phyloP scores from a whole-genome alignment of 2,888 invertebrate genomes.

The Lasioglossum marginatum region DNA sequence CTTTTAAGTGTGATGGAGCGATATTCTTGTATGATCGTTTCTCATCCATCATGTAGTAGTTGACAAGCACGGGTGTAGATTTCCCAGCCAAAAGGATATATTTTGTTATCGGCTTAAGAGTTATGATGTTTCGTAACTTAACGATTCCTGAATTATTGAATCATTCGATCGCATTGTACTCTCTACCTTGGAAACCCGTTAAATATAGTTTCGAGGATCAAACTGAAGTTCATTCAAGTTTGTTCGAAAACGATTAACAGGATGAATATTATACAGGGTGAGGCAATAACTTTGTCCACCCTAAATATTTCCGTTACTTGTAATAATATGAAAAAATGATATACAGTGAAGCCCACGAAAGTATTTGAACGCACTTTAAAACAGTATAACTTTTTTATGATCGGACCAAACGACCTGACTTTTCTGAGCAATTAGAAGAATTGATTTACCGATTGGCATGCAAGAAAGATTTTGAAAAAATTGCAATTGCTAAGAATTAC shows the following conservation, averaged over 20 bases:
- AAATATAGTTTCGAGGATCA: not conserved
- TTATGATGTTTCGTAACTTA: slow-evolving; percentile 11
- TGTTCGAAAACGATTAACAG: not conserved
- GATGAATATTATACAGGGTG: not conserved
- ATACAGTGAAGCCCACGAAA: too few species aligned
- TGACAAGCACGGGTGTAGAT: slow-evolving; percentile 68
- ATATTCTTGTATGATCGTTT: slow-evolving; percentile 68
- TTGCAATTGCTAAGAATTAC: too few species aligned
- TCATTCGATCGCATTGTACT: not conserved
- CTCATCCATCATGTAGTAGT: slow-evolving; percentile 72
- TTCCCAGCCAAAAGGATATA: slow-evolving; percentile 68
- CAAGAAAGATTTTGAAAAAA: too few species aligned
- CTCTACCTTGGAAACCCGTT: not conserved
- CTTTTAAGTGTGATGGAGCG: slow-evolving; percentile 72
- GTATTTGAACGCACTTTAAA: too few species aligned
- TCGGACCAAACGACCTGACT: too few species aligned
- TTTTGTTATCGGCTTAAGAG: slow-evolving; percentile 36
- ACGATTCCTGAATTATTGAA: slow-evolving; percentile 10
- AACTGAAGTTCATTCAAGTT: not conserved
- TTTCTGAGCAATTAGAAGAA: too few species aligned
- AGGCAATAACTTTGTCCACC: too few species aligned
- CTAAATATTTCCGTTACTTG: too few species aligned
- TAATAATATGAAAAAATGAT: too few species aligned
- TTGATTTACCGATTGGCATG: too few species aligned
- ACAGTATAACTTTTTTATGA: too few species aligned